Percentiles rank a stretch among this genome's conserved stretches.
Conservation (phyloP, 2,888 invertebrate species). For the Drosophila melanosoma region DNA sequence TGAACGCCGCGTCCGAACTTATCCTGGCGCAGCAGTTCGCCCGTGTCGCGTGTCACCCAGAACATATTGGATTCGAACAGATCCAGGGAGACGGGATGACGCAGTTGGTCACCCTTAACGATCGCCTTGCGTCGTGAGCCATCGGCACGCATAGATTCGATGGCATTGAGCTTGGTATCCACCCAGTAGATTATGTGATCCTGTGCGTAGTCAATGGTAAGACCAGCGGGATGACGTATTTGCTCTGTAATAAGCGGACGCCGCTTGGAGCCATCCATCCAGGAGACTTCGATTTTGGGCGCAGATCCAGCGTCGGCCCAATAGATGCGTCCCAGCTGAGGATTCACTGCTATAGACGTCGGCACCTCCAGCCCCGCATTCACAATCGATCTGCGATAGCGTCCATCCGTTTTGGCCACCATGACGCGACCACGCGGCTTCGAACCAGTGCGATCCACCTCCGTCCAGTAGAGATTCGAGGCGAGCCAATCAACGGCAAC, state of each 20-base stretch:
- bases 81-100: conserved; percentile 94
- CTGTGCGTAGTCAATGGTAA: conserved; percentile 96
- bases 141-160: conserved; percentile 94
- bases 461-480: conserved; percentile 97
- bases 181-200: conserved; percentile 97
- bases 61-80: conserved; percentile 97
- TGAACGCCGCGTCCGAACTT: conserved; percentile 98
- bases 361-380: conserved; percentile 93
- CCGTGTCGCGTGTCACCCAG: conserved; percentile 96
- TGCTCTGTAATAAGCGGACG: conserved; percentile 92
- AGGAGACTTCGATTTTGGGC: conserved; percentile 96
- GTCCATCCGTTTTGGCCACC: conserved; percentile 95
- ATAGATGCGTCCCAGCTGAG: conserved; percentile 93
- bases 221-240: conserved; percentile 94
- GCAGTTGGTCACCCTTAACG: conserved; percentile 89
- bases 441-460: conserved; percentile 90
- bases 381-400: conserved; percentile 93
- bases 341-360: conserved; percentile 94
- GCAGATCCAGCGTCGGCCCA: conserved; percentile 97
- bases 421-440: conserved; percentile 93
- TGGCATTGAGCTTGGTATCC: conserved; percentile 95
- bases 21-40: conserved; percentile 95
- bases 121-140: conserved; percentile 91
- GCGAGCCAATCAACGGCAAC: conserved; percentile 97
- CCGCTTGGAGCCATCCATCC: conserved; percentile 98